Base-by-base conservation (phyloP, 2,113 vertebrate genomes). In the Siniperca knerii region DNA sequence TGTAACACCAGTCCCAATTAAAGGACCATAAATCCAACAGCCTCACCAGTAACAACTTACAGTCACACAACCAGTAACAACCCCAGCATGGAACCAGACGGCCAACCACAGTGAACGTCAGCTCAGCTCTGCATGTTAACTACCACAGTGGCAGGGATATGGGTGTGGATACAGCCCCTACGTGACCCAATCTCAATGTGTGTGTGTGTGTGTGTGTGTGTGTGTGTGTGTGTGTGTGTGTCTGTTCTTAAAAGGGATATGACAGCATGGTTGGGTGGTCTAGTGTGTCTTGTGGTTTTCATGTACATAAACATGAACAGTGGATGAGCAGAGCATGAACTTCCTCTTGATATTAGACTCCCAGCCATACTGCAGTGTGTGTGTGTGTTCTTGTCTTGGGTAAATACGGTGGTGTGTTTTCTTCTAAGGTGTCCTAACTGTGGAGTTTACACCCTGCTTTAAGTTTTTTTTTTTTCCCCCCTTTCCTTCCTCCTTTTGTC, bases 71-170 rank as follows among this genome's bases (percentile, higher is more conserved):
- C 68, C 68, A 83, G 81, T 91, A 90, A 93, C 89, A 81, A 77
- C 20, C 50, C 50, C 88, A 86, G 91, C 95, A 95, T 95, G 95
- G 87, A 90, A 85, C 75, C 81, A 37, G 89, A 66, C 15, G 8
- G 75, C 55, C 79, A 55, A 40, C 72, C 83, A 81, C 57, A 20
- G 67, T 75, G 42, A 92, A 57, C 77, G 11, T 35, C 76, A 69
- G 57, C 81, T 84, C 80, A 87, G 83, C 73, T 87, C 90, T 90
- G 95, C 94, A 95, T 95, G 94, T 87, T 90, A 79, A 89, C 90
- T 78, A 85, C 75, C 82, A 75, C 83, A 75, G 84, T 83, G 64
- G 29, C 85, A 79, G 74, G 20, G 67, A 77, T 61, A 58, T 21
- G 23, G 74, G 80, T 69, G 89, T 79, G 76, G 81, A 80, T 62